These are phyloP conservation scores for Caracal caracal DNA, from an alignment of 2,113 vertebrate species.

Conservation along the genomic window DNA sequence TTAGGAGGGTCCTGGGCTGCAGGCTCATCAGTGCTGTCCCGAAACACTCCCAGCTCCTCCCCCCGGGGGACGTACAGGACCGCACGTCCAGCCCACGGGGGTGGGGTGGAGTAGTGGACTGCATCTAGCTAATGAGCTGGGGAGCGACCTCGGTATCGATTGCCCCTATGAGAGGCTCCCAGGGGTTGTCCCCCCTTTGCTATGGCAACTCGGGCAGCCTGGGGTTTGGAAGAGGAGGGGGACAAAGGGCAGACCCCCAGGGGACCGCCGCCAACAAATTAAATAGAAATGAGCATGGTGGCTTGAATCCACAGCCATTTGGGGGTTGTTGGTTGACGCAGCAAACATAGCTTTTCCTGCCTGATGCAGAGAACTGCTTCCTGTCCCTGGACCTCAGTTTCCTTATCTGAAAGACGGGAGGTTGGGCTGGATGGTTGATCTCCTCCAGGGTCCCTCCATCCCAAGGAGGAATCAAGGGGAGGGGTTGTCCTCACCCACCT, in stretches of 20 bases:
- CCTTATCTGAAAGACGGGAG: background rate
- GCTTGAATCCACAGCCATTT: background rate
- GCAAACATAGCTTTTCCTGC: background rate
- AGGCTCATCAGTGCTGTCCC: rapidly evolving
- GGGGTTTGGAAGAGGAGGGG: background rate
- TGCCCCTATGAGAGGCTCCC: background rate
- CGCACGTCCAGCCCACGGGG: rapidly evolving
- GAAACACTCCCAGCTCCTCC: background rate
- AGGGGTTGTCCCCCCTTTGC: background rate
- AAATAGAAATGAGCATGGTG: background rate
- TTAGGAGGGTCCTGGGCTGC: background rate
- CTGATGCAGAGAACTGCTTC: background rate
- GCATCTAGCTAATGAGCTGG: background rate
- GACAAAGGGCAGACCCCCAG: background rate
- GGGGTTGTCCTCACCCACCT: background rate
- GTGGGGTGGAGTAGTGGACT: rapidly evolving
- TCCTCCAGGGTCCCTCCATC: background rate
- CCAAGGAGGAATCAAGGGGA: background rate
- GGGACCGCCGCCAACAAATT: rapidly evolving
- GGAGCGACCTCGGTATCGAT: rapidly evolving
- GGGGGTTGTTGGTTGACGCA: background rate
- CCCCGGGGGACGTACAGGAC: rapidly evolving
- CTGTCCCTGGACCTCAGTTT: background rate
- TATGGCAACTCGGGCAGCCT: background rate
- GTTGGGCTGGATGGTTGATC: background rate